Evolutionary conservation across 2,113 vertebrate genomes (phyloP).

Genomic region (Microtus ochrogaster): DNA sequence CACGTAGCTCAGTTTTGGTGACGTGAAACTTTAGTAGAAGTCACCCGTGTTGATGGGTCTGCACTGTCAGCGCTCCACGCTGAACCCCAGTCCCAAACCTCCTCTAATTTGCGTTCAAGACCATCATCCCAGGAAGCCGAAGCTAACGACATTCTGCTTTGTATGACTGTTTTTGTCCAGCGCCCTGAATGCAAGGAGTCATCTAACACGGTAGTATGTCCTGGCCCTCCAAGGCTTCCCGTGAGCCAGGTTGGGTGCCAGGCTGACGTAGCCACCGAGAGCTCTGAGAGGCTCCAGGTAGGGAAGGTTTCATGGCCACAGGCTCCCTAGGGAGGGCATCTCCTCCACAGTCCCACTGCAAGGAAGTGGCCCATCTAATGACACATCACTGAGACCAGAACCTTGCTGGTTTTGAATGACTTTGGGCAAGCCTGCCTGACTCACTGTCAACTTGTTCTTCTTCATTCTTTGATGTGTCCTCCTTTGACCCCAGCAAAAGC

Average conservation of each 20-base stretch:
- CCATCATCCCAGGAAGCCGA: not conserved
- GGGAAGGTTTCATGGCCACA: too few species aligned
- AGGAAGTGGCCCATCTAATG: not conserved
- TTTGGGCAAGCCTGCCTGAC: not conserved
- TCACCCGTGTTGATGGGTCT: not conserved
- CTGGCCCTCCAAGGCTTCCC: not conserved
- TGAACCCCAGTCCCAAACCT: not conserved
- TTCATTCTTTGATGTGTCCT: not conserved
- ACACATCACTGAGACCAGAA: not conserved
- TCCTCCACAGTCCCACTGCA: not conserved
- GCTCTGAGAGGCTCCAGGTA: not conserved
- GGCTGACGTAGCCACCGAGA: not conserved
- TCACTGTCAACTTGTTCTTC: not conserved
- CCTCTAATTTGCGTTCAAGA: not conserved
- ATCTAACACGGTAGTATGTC: not conserved
- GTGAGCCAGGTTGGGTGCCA: not conserved
- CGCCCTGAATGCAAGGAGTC: not conserved
- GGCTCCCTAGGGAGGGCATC: not conserved
- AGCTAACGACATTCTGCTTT: not conserved
- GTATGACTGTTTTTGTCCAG: not conserved
- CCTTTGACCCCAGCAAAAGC: not conserved
- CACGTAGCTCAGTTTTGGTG: not conserved
- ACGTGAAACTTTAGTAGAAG: not conserved
- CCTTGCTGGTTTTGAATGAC: not conserved
- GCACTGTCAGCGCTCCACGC: too few species aligned